phyloP scores from a whole-genome alignment of 1,140 invertebrate species.

The Orchestia grillus region DNA sequence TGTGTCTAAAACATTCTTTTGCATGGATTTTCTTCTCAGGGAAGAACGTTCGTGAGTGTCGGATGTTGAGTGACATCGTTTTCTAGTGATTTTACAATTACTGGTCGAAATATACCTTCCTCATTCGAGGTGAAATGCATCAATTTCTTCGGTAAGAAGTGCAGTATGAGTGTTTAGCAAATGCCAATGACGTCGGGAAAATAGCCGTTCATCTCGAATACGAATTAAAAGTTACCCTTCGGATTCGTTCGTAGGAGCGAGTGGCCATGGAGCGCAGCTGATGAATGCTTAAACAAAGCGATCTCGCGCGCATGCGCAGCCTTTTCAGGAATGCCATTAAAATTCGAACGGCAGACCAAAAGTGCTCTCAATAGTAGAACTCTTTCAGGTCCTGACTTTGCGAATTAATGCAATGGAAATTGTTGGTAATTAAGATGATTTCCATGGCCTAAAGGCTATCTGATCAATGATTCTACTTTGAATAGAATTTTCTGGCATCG shows the following conservation, averaged over 20 bases:
- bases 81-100: not conserved
- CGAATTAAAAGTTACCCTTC: not conserved
- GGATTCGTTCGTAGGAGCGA: not conserved
- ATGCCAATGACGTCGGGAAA: not conserved
- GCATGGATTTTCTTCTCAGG: too few species aligned
- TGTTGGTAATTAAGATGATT: not conserved
- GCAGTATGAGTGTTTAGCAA: not conserved
- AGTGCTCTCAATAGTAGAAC: not conserved
- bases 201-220: not conserved
- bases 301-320: not conserved
- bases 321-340: slow-evolving; percentile 8
- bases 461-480: not conserved
- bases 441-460: not conserved
- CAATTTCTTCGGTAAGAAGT: not conserved
- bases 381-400: not conserved
- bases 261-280: not conserved
- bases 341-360: not conserved
- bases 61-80: not conserved
- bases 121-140: not conserved
- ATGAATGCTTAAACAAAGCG: not conserved
- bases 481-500: not conserved
- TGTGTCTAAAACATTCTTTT: too few species aligned
- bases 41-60: not conserved
- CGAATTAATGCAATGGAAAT: not conserved
- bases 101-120: not conserved